Percentiles rank a stretch among this genome's conserved stretches.
These are phyloP conservation scores for Bergia puertoricense DNA, from an alignment of 92 coral and sea anemone genomes.

Conservation along the genomic window DNA sequence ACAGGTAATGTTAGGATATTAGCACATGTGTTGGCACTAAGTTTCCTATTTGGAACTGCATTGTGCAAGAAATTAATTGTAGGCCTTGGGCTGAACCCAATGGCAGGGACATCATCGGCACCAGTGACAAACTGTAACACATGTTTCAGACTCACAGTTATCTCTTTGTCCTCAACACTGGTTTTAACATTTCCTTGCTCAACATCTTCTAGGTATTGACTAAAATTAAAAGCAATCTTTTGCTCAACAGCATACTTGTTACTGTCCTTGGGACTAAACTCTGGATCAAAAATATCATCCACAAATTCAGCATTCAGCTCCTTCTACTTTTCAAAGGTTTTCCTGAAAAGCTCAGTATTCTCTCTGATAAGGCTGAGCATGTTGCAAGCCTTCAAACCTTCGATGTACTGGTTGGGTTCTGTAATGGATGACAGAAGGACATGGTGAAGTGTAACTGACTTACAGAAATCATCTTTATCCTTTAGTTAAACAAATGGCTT, in stretches of 20 bases:
- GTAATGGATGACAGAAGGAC: conserved; percentile 50
- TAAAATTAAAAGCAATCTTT: conserved; percentile 43
- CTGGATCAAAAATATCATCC: conserved; percentile 41
- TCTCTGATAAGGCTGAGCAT: conserved; percentile 45
- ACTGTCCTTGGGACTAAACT: conserved; percentile 49
- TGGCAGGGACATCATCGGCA: conserved; percentile 56
- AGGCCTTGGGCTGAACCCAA: conserved; percentile 60
- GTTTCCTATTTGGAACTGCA: conserved; percentile 32
- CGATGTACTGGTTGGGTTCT: conserved; percentile 55
- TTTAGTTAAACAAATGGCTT: conserved; percentile 52
- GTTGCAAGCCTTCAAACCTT: conserved; percentile 55
- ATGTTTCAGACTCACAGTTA: conserved; percentile 43
- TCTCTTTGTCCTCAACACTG: conserved; percentile 46
- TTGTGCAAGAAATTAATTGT: conserved; percentile 49
- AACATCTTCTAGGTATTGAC: conserved; percentile 48
- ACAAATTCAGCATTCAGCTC: conserved; percentile 53
- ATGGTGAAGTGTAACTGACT: conserved; percentile 38
- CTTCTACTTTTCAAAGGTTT: conserved; percentile 37
- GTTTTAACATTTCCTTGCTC: conserved; percentile 42
- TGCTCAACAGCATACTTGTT: conserved; percentile 31
- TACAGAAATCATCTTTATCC: conserved; percentile 54
- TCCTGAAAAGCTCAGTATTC: conserved; percentile 47
- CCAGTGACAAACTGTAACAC: conserved; percentile 66
- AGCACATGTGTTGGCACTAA: conserved; percentile 53
- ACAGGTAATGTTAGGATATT: conserved; percentile 55